Base-by-base conservation (phyloP, 2,113 vertebrate genomes). In the Sylvietta virens region DNA sequence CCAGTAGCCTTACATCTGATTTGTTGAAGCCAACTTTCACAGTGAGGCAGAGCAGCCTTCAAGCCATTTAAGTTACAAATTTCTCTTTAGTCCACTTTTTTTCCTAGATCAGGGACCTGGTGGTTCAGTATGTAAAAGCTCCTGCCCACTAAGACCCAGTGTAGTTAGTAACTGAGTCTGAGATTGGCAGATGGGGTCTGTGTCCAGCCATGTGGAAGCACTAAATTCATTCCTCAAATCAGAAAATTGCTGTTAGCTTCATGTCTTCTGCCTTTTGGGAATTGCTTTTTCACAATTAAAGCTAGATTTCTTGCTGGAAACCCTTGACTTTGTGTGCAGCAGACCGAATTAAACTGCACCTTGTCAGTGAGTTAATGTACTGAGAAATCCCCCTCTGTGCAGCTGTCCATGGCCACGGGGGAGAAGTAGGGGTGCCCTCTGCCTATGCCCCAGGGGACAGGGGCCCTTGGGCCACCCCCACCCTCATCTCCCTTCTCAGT, bases 401-500 rank as follows among this genome's bases (percentile, higher is more conserved):
- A 91, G 26, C 44, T 27, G 47, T 35, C 14, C 62, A 35, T 2
- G 53, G 66, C 28, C 23, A 15, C 6, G 7, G 14, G 44, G 40
- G 27, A 83, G 47, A 37, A 73, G 24, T 6, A 21, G 28, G 22
- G 10, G 1, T 28, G 14, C 6, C 17, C 10, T 47, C 21, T 54
- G 35, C 16, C 48, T 42, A 6, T 0, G 0, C 7, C 22, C 16
- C 6, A 1, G 1, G 31, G 40, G 9, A 56, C 1, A 3, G 39
- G n/a, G 15, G 15, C 11, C 28, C 28, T 20, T 72, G 48, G 50
- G 33, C 23, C 69, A 4, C 0, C 0, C 11, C 17, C 31, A 60
- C 7, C 21, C 7, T 58, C 12, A 20, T 26, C 18, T 58, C 50
- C 28, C 8, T 23, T 18, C 39, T 28, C 31, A 86, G 33, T 4